Percentiles rank a stretch among this genome's conserved stretches.
These are phyloP conservation scores for Onthophagus sagittarius DNA, from an alignment of 2,888 invertebrate genomes.

Conservation along the genomic window DNA sequence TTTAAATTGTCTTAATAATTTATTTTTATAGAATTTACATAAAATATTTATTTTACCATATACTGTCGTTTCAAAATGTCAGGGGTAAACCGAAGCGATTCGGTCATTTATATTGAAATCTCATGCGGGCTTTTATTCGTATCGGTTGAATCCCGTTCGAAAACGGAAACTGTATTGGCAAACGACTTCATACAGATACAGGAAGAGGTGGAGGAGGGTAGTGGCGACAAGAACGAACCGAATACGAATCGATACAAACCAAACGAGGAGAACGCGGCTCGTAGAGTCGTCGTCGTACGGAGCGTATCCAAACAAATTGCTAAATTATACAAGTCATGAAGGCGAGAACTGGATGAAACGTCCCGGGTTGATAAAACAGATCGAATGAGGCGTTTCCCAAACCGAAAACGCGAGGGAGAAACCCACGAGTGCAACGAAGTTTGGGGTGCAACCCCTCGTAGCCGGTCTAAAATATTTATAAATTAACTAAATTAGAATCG, in stretches of 20 bases:
- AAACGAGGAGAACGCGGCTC: constrained; percentile 28
- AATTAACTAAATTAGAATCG: constrained; percentile 43
- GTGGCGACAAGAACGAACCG: constrained; percentile 12
- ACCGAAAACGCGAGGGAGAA: constrained; percentile 27
- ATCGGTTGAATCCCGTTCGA: neutral
- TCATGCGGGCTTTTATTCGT: neutral
- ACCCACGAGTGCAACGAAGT: neutral
- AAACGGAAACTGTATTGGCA: neutral
- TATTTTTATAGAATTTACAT: too few relatives aligned
- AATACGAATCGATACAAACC: constrained; percentile 36
- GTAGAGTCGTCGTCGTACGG: neutral
- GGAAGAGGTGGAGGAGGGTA: neutral
- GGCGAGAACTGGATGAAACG: constrained; percentile 44
- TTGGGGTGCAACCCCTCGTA: constrained; percentile 25
- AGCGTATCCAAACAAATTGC: constrained; percentile 41
- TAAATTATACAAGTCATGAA: constrained; percentile 46
- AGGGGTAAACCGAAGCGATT: neutral
- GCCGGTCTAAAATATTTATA: constrained; percentile 41
- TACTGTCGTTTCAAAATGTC: neutral
- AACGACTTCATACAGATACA: neutral
- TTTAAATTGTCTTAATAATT: too few relatives aligned
- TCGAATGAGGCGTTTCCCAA: constrained; percentile 42
- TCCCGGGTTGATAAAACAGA: constrained; percentile 43
- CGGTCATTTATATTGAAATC: neutral
- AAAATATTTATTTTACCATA: neutral